Base-by-base conservation (phyloP, 2,113 vertebrate species). In the Piaya cayana region DNA sequence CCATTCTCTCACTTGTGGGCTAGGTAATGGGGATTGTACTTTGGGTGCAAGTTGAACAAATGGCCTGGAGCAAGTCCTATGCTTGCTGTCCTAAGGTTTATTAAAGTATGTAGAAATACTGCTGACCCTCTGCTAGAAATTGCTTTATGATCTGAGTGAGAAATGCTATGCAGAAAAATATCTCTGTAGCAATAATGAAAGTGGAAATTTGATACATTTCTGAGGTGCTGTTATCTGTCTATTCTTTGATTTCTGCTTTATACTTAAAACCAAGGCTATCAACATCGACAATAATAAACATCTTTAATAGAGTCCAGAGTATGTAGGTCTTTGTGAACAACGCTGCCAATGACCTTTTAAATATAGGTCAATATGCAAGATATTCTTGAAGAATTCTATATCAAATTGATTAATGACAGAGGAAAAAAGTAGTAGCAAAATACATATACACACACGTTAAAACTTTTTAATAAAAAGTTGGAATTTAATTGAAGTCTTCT, bases 61-160 rank as follows among this genome's bases (percentile, higher is more conserved):
- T 11, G 30, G 50, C 50, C 29, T 26, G 34, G 63, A 30, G n/a
- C 49, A 23, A 56, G 17, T 11, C 17, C 7, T 62, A n/a, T 6
- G 4, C 22, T 69, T 0, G 1, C 7, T 45, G n/a, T 45, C 1
- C 30, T 11, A 62, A 26, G 25, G 6, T 16, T 53, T n/a, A n/a
- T n/a, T n/a, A n/a, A n/a, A n/a, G n/a, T n/a, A n/a, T n/a, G n/a
- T n/a, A n/a, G 43, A 59, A 92, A 59, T 74, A 12, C 0, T 70
- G 39, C 12, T 69, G 42, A 43, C 26, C n/a, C 52, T 6, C 19
- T 12, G 4, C 17, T 60, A 69, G 56, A 93, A 92, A n/a, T 8
- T 18, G 45, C 25, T 15, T 58, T 82, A 56, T 65, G 13, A 64
- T 78, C 32, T 8, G 10, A 49, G 27, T 60, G 60, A 26, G 55